Base-by-base conservation (phyloP, 2,113 vertebrate genomes). In the Caranx ignobilis region DNA sequence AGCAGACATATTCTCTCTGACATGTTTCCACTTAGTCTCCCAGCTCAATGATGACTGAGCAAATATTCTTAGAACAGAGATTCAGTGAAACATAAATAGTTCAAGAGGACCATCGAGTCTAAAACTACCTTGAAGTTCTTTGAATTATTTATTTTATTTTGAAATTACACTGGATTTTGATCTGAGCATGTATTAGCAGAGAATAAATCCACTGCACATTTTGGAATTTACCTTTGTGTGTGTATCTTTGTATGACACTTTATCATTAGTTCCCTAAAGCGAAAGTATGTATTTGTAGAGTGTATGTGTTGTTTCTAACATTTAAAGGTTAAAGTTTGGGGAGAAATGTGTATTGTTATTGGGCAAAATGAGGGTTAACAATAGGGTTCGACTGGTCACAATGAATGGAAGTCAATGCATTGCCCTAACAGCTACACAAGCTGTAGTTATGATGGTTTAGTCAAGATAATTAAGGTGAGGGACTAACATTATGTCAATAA, bases 21-120 rank as follows among this genome's bases (percentile, higher is more conserved):
- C 18, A 61, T 78, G 35, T 67, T 80, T 66, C 60, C 10, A 32
- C 43, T 50, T 48, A n/a, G 48, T 73, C 37, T 48, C 18, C 55
- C 10, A 35, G 8, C 18, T 19, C 43, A 9, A 0, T 63, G 77
- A 71, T 34, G 13, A 47, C 37, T 18, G 52, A 65, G 43, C 6
- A 62, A 60, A 75, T 54, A 54, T 16, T n/a, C 48, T 52, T 52
- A 8, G 7, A 62, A 31, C 54, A 80, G 54, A 50, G 62, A 60
- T 37, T 45, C 55, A 45, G 39, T 64, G 43, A 75, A 65, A 71
- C 71, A 59, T 52, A 66, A 85, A 85, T 63, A 59, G 16, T 74
- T 79, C 61, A 64, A 13, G 31, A 19, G 77, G 52, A 74, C 15
- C 41, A 41, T 47, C 45, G 5, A 2, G 35, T 55, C 21, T 48